phyloP scores from a whole-genome alignment of 2,888 invertebrate species.

The Eupelmus urozonus region DNA sequence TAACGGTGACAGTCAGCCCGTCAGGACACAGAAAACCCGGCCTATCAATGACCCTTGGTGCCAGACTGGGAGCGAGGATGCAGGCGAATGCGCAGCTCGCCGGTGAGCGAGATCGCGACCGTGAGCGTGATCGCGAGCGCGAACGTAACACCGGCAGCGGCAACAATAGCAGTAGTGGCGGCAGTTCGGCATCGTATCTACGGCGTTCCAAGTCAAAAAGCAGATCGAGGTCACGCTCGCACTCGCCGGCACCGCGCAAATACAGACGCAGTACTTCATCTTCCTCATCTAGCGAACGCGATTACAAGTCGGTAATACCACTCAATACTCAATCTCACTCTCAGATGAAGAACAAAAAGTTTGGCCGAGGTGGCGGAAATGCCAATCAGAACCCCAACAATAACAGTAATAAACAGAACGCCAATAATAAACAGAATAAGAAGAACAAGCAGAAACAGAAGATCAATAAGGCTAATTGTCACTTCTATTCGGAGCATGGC shows the following conservation, averaged over 20 bases:
- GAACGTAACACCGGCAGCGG: conserved; percentile 55
- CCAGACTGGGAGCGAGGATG: conserved; percentile 79
- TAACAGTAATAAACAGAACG: conserved; percentile 61
- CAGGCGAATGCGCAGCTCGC: conserved; percentile 48
- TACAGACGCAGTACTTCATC: conserved; percentile 74
- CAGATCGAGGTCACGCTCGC: conserved; percentile 78
- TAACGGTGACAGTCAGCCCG: conserved; percentile 74
- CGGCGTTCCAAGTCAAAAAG: conserved; percentile 63
- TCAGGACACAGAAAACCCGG: conserved; percentile 76
- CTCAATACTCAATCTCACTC: background rate
- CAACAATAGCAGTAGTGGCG: background rate
- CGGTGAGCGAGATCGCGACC: conserved; percentile 64
- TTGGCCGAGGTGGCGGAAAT: conserved; percentile 57
- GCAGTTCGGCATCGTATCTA: background rate
- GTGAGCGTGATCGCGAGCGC: too few relatives aligned
- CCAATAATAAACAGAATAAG: conserved; percentile 63
- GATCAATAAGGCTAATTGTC: conserved; percentile 78
- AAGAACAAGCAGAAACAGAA: conserved; percentile 78
- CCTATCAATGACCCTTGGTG: conserved; percentile 81
- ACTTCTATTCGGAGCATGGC: conserved; percentile 84
- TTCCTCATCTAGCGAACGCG: conserved; percentile 73
- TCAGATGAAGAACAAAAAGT: conserved; percentile 68
- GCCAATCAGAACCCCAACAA: conserved; percentile 61
- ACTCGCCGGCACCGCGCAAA: conserved; percentile 74
- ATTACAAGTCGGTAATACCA: conserved; percentile 65